A percentile compares a stretch with the other conserved stretches of the same genome.
Evolutionary conservation across 2,797 vertebrate species (phyloP).

Genomic region (Pseudochirops cupreus): DNA sequence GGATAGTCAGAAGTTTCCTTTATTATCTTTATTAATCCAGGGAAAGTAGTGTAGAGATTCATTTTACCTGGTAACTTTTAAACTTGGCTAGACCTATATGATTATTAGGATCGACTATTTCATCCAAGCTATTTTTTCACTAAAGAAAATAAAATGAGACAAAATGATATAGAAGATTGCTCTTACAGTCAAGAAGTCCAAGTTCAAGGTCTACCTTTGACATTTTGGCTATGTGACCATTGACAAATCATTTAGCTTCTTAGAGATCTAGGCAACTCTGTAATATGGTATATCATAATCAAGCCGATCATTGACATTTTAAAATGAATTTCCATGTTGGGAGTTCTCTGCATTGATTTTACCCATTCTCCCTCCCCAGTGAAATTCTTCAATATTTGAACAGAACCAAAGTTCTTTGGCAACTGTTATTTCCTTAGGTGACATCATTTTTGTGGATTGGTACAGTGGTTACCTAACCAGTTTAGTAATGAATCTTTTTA

Average conservation of each 20-base stretch:
- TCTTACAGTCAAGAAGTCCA: not conserved
- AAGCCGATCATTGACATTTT: not conserved
- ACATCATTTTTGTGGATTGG: conserved; percentile 20
- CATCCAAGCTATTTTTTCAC: conserved; percentile 3
- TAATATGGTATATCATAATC: not conserved
- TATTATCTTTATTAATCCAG: not conserved
- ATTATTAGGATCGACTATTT: conserved; percentile 4
- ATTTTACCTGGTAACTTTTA: not conserved
- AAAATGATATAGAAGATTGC: not conserved
- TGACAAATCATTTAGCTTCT: not conserved
- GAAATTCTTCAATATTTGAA: not conserved
- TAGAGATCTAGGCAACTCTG: not conserved
- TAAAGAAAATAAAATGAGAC: not conserved
- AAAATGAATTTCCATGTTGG: no score
- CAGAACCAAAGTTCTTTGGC: not conserved
- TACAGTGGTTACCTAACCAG: conserved; percentile 21
- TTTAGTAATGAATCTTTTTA: conserved; percentile 19
- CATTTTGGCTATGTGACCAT: not conserved
- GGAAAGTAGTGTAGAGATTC: conserved; percentile 20
- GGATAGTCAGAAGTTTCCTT: not conserved
- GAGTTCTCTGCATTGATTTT: no score
- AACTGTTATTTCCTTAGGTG: conserved; percentile 20
- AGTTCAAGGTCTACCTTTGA: not conserved
- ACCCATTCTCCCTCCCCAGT: not conserved
- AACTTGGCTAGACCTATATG: not conserved